These are phyloP conservation scores for Ginglymostoma cirratum DNA, from an alignment of 2,113 vertebrate species.

Conservation along the genomic window DNA sequence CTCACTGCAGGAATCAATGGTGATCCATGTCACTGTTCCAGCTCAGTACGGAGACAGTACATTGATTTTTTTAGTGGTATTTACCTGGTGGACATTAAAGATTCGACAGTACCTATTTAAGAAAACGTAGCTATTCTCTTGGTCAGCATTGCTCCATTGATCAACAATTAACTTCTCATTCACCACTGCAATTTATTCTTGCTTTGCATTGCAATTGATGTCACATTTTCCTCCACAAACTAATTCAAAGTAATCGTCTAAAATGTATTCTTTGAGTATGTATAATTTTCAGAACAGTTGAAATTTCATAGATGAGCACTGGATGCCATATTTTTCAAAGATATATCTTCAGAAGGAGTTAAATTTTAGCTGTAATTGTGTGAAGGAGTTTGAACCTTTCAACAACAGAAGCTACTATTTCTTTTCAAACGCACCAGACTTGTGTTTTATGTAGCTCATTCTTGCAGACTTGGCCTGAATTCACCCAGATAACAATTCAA, in stretches of 20 bases:
- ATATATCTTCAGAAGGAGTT: neutral
- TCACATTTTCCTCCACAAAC: neutral
- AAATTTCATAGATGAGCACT: neutral
- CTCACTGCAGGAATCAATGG: neutral
- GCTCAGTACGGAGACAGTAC: too few species aligned
- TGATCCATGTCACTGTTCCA: neutral
- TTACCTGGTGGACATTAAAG: neutral
- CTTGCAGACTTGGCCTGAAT: neutral
- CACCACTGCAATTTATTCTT: neutral
- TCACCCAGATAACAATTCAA: neutral
- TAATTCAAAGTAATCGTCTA: neutral
- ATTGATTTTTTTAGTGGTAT: neutral
- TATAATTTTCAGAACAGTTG: neutral
- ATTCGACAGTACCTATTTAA: neutral
- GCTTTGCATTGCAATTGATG: neutral
- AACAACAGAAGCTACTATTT: neutral
- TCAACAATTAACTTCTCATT: neutral
- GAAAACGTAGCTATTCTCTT: neutral
- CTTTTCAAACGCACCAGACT: neutral
- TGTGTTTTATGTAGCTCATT: neutral
- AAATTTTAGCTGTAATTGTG: neutral
- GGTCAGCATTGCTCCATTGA: neutral
- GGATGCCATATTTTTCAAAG: neutral
- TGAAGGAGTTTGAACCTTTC: neutral
- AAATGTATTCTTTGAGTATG: neutral